phyloP scores from a whole-genome alignment of 2,888 invertebrate species.

The Tenthredo notha region DNA sequence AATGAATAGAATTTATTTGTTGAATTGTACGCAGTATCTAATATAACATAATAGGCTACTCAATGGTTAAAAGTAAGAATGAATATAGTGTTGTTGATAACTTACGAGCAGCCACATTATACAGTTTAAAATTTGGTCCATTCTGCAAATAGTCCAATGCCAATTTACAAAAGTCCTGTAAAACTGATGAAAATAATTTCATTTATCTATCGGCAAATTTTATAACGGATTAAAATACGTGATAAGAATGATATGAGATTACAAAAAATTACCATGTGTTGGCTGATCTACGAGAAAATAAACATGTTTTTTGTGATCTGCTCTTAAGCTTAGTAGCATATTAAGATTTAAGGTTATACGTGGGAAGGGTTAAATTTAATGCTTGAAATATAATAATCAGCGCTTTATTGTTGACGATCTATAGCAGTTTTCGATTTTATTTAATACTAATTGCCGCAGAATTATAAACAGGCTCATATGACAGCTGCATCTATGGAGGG shows the following conservation, averaged over 20 bases:
- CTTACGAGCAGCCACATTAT: conserved; percentile 83
- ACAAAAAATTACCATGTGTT: conserved; percentile 77
- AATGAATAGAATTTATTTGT: conserved; percentile 16
- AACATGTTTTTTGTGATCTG: conserved; percentile 82
- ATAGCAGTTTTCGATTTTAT: neutral
- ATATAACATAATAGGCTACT: neutral
- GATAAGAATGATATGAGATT: conserved; percentile 49
- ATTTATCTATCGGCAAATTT: conserved; percentile 44
- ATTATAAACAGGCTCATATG: neutral
- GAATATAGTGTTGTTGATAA: neutral
- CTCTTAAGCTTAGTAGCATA: conserved; percentile 79
- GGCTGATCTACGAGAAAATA: conserved; percentile 80
- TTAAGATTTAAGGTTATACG: conserved; percentile 38
- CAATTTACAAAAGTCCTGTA: conserved; percentile 86
- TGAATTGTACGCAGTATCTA: neutral
- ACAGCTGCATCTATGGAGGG: neutral
- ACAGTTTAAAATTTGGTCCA: conserved; percentile 84
- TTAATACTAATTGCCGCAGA: neutral
- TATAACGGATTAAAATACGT: conserved; percentile 47
- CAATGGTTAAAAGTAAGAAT: neutral
- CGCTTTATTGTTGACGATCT: neutral
- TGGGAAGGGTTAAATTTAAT: neutral
- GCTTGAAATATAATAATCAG: neutral
- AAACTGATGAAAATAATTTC: conserved; percentile 77
- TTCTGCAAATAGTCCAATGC: conserved; percentile 84